Conservation (phyloP, 2,113 vertebrate species). For the Coracopsis vasa region DNA sequence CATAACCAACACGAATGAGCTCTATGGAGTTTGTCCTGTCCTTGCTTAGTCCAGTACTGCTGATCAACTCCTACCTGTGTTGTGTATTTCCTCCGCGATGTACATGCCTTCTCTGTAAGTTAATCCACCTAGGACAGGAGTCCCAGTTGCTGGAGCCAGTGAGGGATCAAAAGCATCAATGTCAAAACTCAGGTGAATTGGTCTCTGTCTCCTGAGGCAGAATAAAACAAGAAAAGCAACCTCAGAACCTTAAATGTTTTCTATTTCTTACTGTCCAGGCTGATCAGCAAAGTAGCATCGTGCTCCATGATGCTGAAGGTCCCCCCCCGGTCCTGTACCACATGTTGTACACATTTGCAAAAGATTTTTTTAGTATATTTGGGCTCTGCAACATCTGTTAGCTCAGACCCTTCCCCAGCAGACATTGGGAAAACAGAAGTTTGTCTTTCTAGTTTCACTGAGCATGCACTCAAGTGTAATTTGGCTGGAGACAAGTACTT, state of each 20-base stretch:
- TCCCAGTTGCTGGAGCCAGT: constrained; percentile 94
- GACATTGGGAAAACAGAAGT: not conserved
- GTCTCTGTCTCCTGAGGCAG: constrained; percentile 84
- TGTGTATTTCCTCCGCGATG: constrained; percentile 94
- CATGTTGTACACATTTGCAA: not conserved
- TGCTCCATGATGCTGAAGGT: not conserved
- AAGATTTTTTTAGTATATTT: not conserved
- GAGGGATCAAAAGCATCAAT: constrained; percentile 96
- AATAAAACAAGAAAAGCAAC: not conserved
- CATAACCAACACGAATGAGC: not conserved
- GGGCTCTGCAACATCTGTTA: not conserved
- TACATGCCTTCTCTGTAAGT: constrained; percentile 98
- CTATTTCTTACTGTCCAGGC: not conserved
- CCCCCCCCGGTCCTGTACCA: not conserved
- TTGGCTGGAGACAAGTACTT: not conserved
- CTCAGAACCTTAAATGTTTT: not conserved
- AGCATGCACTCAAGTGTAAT: not conserved
- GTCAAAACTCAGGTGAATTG: constrained; percentile 95
- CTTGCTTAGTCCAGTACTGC: not conserved
- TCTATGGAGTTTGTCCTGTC: not conserved
- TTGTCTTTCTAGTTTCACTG: not conserved
- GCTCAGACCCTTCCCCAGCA: not conserved
- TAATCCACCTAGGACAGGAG: constrained; percentile 90
- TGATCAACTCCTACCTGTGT: constrained; percentile 83
- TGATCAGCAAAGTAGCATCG: not conserved